Conservation (phyloP, 2,113 vertebrate genomes). For the Casuarius casuarius region DNA sequence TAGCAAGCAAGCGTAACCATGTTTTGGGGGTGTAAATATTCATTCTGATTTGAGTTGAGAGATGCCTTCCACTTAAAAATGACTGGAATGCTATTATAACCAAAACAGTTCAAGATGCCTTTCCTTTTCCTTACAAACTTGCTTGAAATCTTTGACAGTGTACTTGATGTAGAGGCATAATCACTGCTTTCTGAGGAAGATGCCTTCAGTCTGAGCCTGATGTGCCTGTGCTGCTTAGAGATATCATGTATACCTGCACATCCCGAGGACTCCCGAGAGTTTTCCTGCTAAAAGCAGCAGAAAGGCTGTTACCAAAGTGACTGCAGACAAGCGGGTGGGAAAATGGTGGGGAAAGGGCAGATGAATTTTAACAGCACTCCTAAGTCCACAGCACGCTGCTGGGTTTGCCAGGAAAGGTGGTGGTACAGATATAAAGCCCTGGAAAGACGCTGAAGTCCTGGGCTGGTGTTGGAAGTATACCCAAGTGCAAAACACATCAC, state of each 20-base stretch:
- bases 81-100: background rate
- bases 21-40: background rate
- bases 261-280: background rate
- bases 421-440: background rate
- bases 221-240: background rate
- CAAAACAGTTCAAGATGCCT: background rate
- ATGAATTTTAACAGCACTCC: background rate
- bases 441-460: background rate
- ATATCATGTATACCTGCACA: background rate
- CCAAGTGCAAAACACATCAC: background rate
- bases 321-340: background rate
- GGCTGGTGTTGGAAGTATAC: background rate
- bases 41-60: background rate
- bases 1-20: background rate
- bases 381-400: background rate
- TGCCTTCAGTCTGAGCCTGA: background rate
- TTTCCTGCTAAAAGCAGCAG: background rate
- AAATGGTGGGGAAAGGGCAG: rapidly evolving
- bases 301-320: background rate
- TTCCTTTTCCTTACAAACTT: background rate
- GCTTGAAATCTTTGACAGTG: background rate
- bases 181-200: background rate
- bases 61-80: background rate
- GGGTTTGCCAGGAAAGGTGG: background rate
- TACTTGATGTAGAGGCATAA: background rate